Conservation (phyloP, 2,113 vertebrate species). For the Oreochromis niloticus region DNA sequence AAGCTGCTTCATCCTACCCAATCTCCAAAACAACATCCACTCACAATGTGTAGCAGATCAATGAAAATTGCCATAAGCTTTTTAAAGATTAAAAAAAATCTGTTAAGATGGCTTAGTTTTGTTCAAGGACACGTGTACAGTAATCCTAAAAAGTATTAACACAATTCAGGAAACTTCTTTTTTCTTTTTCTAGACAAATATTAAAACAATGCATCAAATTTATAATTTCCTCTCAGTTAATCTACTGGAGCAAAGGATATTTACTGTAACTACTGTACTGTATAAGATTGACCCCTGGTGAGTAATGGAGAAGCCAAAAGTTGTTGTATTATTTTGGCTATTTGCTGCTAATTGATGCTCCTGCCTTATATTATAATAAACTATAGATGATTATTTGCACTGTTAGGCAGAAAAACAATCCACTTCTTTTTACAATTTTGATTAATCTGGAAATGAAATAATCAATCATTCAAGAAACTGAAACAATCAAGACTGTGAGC, state of each 20-base stretch:
- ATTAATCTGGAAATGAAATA: background rate
- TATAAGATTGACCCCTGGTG: background rate
- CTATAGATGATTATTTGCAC: background rate
- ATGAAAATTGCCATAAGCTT: conserved; percentile 29
- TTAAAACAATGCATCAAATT: background rate
- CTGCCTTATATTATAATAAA: background rate
- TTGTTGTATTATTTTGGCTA: background rate
- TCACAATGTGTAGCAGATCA: conserved; percentile 22
- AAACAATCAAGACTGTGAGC: background rate
- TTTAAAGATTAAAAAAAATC: conserved; percentile 5
- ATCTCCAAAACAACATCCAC: conserved; percentile 46
- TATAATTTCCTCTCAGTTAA: background rate
- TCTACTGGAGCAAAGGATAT: background rate
- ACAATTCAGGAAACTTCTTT: background rate
- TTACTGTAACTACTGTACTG: background rate
- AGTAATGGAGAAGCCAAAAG: background rate
- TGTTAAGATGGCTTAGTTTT: background rate
- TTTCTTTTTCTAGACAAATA: background rate
- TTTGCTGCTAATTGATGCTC: background rate
- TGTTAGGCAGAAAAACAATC: background rate
- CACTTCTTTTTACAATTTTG: background rate
- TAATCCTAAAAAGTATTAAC: background rate
- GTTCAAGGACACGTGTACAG: background rate
- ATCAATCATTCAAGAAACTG: background rate
- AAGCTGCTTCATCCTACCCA: conserved; percentile 46